A percentile compares a stretch with the other conserved stretches of the same genome.
phyloP scores from a whole-genome alignment of 2,113 vertebrate species.

The Ibidorhyncha struthersii region DNA sequence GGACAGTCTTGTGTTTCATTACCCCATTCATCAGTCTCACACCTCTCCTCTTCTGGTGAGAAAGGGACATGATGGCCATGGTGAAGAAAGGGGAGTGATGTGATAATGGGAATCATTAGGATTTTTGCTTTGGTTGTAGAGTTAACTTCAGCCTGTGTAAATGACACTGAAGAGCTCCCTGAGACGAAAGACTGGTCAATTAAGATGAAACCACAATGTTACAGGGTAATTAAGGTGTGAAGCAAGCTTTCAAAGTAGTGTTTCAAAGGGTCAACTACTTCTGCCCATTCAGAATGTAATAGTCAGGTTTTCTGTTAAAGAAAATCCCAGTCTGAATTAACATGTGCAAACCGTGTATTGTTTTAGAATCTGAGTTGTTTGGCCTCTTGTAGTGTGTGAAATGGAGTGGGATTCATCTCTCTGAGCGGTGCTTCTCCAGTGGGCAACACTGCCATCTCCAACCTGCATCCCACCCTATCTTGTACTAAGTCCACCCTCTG shows the following conservation, averaged over 20 bases:
- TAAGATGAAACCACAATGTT: background rate
- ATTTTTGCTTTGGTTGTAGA: background rate
- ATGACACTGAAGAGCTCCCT: background rate
- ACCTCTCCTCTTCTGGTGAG: background rate
- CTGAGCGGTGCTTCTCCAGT: background rate
- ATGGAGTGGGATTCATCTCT: background rate
- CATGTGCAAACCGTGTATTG: background rate
- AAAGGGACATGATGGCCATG: background rate
- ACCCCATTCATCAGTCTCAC: rapidly evolving
- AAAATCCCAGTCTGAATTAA: background rate
- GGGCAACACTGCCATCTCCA: background rate
- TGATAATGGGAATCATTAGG: background rate
- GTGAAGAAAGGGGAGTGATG: background rate
- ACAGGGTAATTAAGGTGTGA: background rate
- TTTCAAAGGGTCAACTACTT: background rate
- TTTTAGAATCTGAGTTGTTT: background rate
- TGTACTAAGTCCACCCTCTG: rapidly evolving
- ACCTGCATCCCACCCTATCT: background rate
- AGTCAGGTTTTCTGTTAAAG: background rate
- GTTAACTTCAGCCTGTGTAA: background rate
- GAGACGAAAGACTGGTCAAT: background rate
- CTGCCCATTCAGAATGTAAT: background rate
- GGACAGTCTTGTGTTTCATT: background rate
- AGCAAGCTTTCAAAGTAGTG: background rate
- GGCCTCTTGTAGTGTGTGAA: background rate